Percentiles rank a stretch among this genome's conserved stretches.
These are phyloP conservation scores for Pandemis corylana DNA, from an alignment of 2,888 invertebrate genomes.

Conservation along the genomic window DNA sequence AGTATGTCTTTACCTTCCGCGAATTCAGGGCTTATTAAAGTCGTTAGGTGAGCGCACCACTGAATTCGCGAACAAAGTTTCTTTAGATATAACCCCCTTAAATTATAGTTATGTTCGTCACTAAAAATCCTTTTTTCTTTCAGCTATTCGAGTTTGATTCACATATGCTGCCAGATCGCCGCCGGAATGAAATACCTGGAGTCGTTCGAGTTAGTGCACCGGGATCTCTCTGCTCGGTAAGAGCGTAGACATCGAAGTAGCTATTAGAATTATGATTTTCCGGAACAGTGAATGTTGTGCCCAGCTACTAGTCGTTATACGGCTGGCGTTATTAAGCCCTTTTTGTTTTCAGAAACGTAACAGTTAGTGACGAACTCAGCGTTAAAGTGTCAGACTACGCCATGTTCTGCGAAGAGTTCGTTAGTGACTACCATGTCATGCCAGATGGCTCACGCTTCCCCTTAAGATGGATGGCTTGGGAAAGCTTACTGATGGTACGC, in stretches of 20 bases:
- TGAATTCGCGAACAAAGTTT: too few species aligned
- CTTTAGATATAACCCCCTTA: too few species aligned
- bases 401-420: slow-evolving; percentile 92
- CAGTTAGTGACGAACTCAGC: slow-evolving; percentile 91
- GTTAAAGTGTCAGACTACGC: slow-evolving; percentile 94
- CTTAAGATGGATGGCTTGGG: slow-evolving; percentile 98
- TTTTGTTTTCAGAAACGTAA: slow-evolving; percentile 89
- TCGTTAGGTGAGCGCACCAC: too few species aligned
- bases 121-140: slow-evolving; percentile 55
- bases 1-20: too few species aligned
- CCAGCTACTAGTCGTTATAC: too few species aligned
- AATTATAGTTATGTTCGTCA: too few species aligned
- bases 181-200: slow-evolving; percentile 98
- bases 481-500: slow-evolving; percentile 90
- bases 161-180: slow-evolving; percentile 94
- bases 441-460: slow-evolving; percentile 93
- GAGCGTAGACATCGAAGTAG: background rate
- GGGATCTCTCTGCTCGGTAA: slow-evolving; percentile 94
- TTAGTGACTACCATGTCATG: slow-evolving; percentile 93
- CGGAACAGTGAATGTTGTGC: too few species aligned
- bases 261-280: too few species aligned
- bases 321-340: too few species aligned
- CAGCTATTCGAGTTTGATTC: slow-evolving; percentile 93
- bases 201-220: slow-evolving; percentile 94
- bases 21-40: too few species aligned